Percentiles rank a stretch among this genome's conserved stretches.
phyloP scores from a whole-genome alignment of 2,888 invertebrate genomes.

The Carabus problematicus region DNA sequence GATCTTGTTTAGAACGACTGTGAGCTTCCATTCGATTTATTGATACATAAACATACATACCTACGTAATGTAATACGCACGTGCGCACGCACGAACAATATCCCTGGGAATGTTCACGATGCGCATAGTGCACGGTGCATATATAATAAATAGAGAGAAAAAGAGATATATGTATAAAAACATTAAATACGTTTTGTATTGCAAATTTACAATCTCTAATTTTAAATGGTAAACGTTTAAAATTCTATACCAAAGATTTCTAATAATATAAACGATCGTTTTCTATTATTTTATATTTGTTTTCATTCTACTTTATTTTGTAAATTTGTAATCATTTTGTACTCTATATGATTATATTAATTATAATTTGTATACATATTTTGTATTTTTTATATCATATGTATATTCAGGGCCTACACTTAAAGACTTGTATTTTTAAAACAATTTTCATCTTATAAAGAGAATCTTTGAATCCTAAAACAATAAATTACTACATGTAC shows the following conservation, averaged over 20 bases:
- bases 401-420: constrained; percentile 40
- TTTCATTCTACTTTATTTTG: constrained; percentile 16
- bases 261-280: constrained; percentile 10
- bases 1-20: constrained; percentile 42
- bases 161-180: background rate
- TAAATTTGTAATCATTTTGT: constrained; percentile 22
- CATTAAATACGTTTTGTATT: constrained; percentile 30
- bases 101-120: background rate
- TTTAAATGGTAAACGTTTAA: constrained; percentile 32
- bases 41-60: constrained; percentile 42
- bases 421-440: constrained; percentile 32
- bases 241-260: constrained; percentile 39
- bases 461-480: constrained; percentile 34
- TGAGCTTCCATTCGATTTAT: constrained; percentile 46
- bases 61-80: background rate
- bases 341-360: constrained; percentile 10
- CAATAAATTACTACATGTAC: constrained; percentile 15
- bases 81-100: no score
- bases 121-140: constrained; percentile 23
- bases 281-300: constrained; percentile 25
- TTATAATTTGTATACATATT: constrained; percentile 7
- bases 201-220: constrained; percentile 30
- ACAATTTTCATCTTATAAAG: constrained; percentile 29
- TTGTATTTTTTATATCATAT: constrained; percentile 23
- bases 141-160: constrained; percentile 28